Conservation (phyloP, 1,140 invertebrate genomes). For the Portunus trituberculatus region DNA sequence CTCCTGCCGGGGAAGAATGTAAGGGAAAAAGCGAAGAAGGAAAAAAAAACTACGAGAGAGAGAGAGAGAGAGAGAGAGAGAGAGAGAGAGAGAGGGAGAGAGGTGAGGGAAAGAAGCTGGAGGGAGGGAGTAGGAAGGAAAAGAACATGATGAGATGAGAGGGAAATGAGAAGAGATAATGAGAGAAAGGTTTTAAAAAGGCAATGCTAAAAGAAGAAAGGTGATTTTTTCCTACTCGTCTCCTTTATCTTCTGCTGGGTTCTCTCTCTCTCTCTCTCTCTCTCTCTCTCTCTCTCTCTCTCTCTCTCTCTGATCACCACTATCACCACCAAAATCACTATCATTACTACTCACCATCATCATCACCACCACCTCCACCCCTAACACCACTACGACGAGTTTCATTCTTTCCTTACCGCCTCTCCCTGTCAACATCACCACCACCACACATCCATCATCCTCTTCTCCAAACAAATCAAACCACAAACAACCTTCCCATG, state of each 20-base stretch:
- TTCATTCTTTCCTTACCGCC: not conserved
- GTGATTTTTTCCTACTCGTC: not conserved
- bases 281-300: conserved; percentile 9
- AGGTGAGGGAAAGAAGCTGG: not conserved
- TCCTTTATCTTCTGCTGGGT: not conserved
- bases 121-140: not conserved
- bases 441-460: not conserved
- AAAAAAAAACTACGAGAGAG: conserved; percentile 42
- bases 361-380: too few species aligned
- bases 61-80: conserved; percentile 32
- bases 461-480: too few species aligned
- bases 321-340: too few species aligned
- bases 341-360: too few species aligned
- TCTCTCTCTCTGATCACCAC: not conserved
- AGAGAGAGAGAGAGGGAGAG: not conserved
- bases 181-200: conserved; percentile 1
- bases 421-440: not conserved
- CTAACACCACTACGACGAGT: not conserved
- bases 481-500: too few species aligned
- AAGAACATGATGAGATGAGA: conserved; percentile 25
- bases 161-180: conserved; percentile 34
- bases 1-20: not conserved
- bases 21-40: conserved; percentile 1
- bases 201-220: not conserved
- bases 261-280: conserved; percentile 15